These are phyloP conservation scores for Mus pahari DNA, from an alignment of 2,113 vertebrate genomes.

Conservation along the genomic window DNA sequence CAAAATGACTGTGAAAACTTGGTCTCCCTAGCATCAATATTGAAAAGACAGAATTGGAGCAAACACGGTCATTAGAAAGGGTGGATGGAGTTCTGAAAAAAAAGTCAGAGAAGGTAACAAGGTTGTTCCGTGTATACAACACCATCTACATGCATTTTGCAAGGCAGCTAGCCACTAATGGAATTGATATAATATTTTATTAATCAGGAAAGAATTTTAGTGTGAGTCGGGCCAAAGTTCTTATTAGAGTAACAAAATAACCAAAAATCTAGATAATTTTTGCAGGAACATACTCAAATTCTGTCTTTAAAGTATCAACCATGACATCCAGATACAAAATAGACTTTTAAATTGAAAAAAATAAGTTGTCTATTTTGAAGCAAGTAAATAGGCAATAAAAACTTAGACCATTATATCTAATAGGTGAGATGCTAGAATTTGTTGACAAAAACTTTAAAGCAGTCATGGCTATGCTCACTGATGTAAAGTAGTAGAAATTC, in stretches of 20 bases:
- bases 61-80: not conserved
- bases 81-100: not conserved
- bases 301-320: not conserved
- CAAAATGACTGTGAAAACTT: not conserved
- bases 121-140: not conserved
- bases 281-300: not conserved
- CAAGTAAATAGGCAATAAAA: not conserved
- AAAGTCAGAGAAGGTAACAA: not conserved
- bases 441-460: not conserved
- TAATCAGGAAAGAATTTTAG: not conserved
- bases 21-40: not conserved
- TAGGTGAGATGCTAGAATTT: not conserved
- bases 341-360: slow-evolving; percentile 37
- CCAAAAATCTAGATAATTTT: not conserved
- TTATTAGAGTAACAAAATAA: not conserved
- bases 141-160: not conserved
- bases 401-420: not conserved
- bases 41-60: not conserved
- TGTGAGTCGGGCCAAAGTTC: not conserved
- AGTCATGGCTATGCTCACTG: not conserved
- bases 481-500: not conserved
- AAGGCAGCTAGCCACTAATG: not conserved
- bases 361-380: not conserved
- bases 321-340: not conserved
- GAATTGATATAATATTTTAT: not conserved